Evolutionary conservation across 2,888 invertebrate species (phyloP).

Genomic region (Chrysolina oricalcia): DNA sequence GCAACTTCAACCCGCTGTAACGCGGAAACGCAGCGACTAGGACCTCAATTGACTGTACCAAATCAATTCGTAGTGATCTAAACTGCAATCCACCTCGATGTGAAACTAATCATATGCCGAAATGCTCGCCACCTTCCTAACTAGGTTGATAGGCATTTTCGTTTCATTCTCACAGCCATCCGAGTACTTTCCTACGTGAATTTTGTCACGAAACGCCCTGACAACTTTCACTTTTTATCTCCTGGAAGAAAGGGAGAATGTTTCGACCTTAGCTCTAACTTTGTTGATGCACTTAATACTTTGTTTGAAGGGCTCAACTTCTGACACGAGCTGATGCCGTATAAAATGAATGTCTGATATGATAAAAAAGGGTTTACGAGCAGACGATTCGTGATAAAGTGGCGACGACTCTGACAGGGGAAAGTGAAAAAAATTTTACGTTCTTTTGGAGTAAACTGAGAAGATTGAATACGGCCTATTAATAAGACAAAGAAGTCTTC

Average conservation of each 20-base stretch:
- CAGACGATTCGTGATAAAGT: slow-evolving; percentile 19
- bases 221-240: slow-evolving; percentile 15
- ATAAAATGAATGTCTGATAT: neutral
- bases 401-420: neutral
- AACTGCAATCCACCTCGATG: no score
- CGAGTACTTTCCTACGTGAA: neutral
- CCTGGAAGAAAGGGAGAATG: neutral
- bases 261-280: slow-evolving; percentile 10
- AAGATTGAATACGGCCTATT: neutral
- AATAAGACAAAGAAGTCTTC: neutral
- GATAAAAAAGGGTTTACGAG: slow-evolving; percentile 16
- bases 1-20: no score
- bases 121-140: no score
- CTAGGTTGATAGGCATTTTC: no score
- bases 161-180: slow-evolving; percentile 13
- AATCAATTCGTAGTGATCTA: no score
- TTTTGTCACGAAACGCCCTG: neutral
- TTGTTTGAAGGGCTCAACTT: slow-evolving; percentile 3
- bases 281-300: slow-evolving; percentile 15
- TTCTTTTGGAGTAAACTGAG: neutral
- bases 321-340: neutral
- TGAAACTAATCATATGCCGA: no score
- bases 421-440: neutral
- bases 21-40: no score
- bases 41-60: no score